Evolutionary conservation across 2,113 vertebrate species (phyloP).

Genomic region (Capricornis sumatraensis): DNA sequence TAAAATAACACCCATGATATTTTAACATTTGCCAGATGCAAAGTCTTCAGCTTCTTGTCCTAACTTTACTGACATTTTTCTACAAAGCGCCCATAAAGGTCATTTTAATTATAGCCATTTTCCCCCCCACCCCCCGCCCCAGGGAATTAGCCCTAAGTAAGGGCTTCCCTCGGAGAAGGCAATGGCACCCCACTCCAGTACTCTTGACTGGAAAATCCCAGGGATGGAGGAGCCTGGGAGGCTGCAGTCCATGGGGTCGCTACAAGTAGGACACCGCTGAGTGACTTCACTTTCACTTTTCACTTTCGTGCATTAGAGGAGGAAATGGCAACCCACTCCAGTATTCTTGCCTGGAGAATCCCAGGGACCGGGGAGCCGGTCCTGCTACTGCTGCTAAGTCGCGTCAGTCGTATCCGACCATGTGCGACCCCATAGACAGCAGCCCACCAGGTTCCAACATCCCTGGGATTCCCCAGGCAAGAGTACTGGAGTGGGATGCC

Average conservation of each 20-base stretch:
- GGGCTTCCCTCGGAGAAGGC: background rate
- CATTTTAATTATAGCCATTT: background rate
- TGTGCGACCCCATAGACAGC: background rate
- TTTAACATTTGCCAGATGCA: background rate
- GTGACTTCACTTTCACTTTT: too few relatives aligned
- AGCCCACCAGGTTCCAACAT: accelerated
- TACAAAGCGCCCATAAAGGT: background rate
- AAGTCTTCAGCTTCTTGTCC: background rate
- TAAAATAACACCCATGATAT: background rate
- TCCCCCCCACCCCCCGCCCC: accelerated
- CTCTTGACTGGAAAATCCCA: too few relatives aligned
- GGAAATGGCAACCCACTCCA: too few relatives aligned
- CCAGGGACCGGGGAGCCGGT: too few relatives aligned
- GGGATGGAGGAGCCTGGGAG: too few relatives aligned
- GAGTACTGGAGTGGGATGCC: background rate
- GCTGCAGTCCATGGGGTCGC: too few relatives aligned
- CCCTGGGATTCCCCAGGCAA: background rate
- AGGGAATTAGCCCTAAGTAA: background rate
- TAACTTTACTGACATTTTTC: background rate
- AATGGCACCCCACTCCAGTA: too few relatives aligned
- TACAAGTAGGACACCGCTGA: too few relatives aligned
- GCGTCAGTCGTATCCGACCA: accelerated
- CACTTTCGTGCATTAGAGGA: too few relatives aligned
- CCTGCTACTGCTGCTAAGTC: background rate
- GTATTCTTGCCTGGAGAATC: too few relatives aligned